phyloP scores from a whole-genome alignment of 1,140 invertebrate species.

The Caenorhabditis latens region DNA sequence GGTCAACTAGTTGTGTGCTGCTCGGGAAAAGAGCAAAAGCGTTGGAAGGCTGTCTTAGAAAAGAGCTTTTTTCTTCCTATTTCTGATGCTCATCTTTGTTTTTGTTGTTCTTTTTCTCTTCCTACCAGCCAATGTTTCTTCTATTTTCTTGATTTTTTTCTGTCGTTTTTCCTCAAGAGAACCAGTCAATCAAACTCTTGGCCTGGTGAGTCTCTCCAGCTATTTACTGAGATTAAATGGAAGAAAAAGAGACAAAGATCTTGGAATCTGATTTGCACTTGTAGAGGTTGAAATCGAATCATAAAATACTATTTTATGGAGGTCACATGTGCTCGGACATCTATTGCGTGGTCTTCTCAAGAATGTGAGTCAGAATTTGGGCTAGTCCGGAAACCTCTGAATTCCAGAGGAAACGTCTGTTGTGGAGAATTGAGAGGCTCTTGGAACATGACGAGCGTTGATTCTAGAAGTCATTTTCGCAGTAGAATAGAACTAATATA shows the following conservation, averaged over 20 bases:
- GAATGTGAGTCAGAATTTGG: neutral
- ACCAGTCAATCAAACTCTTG: neutral
- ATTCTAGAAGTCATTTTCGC: too few species aligned
- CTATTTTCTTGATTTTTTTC: neutral
- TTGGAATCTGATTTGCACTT: neutral
- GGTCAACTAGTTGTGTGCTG: slow-evolving; percentile 45
- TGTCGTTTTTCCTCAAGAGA: neutral
- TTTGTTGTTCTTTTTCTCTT: slow-evolving; percentile 3
- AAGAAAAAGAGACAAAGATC: neutral
- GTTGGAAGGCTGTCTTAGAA: slow-evolving; percentile 34
- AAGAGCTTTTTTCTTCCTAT: neutral
- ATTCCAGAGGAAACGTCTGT: neutral
- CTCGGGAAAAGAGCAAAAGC: slow-evolving; percentile 37
- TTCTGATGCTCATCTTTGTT: slow-evolving; percentile 14
- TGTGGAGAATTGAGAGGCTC: neutral
- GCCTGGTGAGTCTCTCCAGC: neutral
- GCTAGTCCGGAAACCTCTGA: neutral
- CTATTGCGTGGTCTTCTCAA: neutral
- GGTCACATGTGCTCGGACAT: neutral
- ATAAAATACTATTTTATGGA: neutral
- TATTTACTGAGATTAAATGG: too few species aligned
- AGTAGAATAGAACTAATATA: neutral
- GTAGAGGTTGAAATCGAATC: neutral
- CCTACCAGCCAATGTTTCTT: neutral
- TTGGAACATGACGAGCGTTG: neutral